Conservation (phyloP, 2,797 vertebrate genomes). For the Neoniphon sammara region DNA sequence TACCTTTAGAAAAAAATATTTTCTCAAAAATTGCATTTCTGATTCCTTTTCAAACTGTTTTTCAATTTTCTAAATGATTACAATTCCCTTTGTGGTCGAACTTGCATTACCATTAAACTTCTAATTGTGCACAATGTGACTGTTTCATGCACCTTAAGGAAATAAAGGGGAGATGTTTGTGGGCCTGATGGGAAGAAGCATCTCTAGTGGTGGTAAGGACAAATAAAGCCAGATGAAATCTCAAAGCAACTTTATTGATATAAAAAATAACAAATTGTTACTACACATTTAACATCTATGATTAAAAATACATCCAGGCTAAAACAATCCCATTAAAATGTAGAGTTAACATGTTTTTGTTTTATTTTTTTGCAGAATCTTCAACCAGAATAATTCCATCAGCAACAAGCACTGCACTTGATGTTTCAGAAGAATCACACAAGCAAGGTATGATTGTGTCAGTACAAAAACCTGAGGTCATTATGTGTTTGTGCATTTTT, state of each 20-base stretch:
- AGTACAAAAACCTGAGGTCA: conserved; percentile 77
- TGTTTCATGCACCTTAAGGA: conserved; percentile 42
- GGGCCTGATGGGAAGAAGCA: conserved; percentile 80
- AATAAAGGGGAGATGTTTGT: conserved; percentile 77
- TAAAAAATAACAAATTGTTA: conserved; percentile 67
- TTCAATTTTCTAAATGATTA: neutral
- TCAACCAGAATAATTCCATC: conserved; percentile 58
- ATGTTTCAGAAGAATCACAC: conserved; percentile 65
- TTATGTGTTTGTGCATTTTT: conserved; percentile 66
- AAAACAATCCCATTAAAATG: conserved; percentile 35
- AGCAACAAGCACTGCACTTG: conserved; percentile 56
- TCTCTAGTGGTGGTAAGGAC: conserved; percentile 74
- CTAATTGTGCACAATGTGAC: neutral
- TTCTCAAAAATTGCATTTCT: neutral
- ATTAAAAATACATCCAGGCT: conserved; percentile 48
- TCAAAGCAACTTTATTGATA: conserved; percentile 74
- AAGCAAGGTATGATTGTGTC: conserved; percentile 71
- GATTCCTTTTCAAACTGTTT: neutral
- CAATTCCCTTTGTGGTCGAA: neutral
- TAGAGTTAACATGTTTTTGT: conserved; percentile 54
- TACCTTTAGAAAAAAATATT: no score
- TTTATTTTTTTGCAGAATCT: conserved; percentile 67
- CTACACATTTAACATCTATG: conserved; percentile 56
- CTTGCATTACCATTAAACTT: no score
- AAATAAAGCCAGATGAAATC: conserved; percentile 48